Conservation (phyloP, 2,113 vertebrate species). For the Diadophis punctatus region DNA sequence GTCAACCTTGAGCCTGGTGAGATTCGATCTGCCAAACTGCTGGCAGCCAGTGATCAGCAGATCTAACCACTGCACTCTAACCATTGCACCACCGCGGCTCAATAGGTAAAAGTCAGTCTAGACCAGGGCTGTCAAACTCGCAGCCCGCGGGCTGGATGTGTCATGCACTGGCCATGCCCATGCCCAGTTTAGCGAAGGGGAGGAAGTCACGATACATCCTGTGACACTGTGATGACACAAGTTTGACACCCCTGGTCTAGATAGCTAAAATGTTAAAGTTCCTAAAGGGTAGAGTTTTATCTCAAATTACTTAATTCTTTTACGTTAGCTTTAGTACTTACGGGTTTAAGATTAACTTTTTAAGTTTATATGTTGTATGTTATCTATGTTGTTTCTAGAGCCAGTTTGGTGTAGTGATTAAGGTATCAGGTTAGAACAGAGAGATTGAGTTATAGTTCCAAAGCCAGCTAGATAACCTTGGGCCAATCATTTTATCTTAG, state of each 20-base stretch:
- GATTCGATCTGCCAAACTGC: no score
- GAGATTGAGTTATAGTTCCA: neutral
- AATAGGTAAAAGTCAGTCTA: no score
- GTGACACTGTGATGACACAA: no score
- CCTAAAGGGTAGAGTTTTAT: neutral
- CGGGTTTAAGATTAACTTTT: neutral
- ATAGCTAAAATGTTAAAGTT: neutral
- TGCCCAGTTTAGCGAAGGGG: no score
- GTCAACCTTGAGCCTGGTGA: no score
- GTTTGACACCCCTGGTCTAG: neutral
- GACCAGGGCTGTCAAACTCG: no score
- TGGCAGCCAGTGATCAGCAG: no score
- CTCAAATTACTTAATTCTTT: neutral
- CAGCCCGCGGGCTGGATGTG: no score
- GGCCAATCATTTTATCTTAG: neutral
- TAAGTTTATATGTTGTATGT: neutral
- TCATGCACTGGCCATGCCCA: no score
- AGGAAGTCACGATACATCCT: no score
- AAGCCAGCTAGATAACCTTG: neutral
- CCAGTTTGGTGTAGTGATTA: neutral
- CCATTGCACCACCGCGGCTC: no score
- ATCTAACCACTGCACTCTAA: no score
- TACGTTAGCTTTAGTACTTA: neutral
- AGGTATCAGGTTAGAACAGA: neutral
- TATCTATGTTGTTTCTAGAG: neutral